Evolutionary conservation across 2,888 invertebrate species (phyloP).

Genomic region (Exocentrus adspersus): DNA sequence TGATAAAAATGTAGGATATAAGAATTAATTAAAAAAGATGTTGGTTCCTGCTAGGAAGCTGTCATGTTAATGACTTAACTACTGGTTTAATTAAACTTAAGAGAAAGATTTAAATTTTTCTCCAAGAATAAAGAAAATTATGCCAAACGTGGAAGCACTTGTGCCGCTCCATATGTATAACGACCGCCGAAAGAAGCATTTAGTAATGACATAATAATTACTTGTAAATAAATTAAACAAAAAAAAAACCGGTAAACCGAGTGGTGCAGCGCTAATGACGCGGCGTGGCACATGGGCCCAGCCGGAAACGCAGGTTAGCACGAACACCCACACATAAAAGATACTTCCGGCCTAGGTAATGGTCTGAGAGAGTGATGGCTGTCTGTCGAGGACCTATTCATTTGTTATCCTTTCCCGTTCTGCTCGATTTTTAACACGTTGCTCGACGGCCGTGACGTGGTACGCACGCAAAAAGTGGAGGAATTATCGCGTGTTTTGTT

Average conservation of each 20-base stretch:
- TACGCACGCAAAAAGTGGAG: slow-evolving; percentile 26
- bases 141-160: not conserved
- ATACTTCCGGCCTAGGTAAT: slow-evolving; percentile 61
- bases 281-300: slow-evolving; percentile 53
- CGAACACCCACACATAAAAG: slow-evolving; percentile 63
- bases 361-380: slow-evolving; percentile 60
- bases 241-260: slow-evolving; percentile 50
- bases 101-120: too few relatives aligned
- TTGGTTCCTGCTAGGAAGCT: too few relatives aligned
- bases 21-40: too few relatives aligned
- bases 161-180: slow-evolving; percentile 20
- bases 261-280: slow-evolving; percentile 45
- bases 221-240: slow-evolving; percentile 54
- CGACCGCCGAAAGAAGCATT: slow-evolving; percentile 3
- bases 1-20: too few relatives aligned
- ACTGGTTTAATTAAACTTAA: too few relatives aligned
- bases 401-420: slow-evolving; percentile 45
- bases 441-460: slow-evolving; percentile 26
- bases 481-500: slow-evolving; percentile 24
- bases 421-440: slow-evolving; percentile 43
- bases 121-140: too few relatives aligned
- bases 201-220: slow-evolving; percentile 57
- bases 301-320: slow-evolving; percentile 63
- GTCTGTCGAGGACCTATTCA: slow-evolving; percentile 53
- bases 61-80: too few relatives aligned